phyloP scores from a whole-genome alignment of 2,888 invertebrate species.

The Megaustenia siamemsis region DNA sequence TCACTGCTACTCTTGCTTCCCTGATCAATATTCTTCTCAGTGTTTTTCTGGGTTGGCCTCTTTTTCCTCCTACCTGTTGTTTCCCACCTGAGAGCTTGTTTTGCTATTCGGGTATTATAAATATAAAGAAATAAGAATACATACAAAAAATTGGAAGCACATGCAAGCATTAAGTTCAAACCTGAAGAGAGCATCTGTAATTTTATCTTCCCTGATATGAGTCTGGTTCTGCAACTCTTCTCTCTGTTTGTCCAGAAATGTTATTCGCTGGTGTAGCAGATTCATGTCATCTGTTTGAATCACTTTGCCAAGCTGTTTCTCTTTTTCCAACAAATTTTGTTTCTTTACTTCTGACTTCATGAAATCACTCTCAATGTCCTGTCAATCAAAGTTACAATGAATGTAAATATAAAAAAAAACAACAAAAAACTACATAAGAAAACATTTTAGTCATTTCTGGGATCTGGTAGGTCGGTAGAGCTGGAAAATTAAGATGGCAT shows the following conservation, averaged over 20 bases:
- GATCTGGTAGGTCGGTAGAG: too few relatives aligned
- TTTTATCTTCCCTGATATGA: constrained; percentile 64
- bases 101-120: too few relatives aligned
- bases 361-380: constrained; percentile 76
- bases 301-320: constrained; percentile 65
- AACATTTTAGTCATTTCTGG: too few relatives aligned
- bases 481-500: too few relatives aligned
- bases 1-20: too few relatives aligned
- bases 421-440: too few relatives aligned
- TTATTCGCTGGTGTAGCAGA: constrained; percentile 76
- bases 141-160: not conserved
- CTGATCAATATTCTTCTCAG: too few relatives aligned
- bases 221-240: constrained; percentile 75
- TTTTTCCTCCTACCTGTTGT: too few relatives aligned
- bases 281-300: constrained; percentile 76
- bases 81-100: too few relatives aligned
- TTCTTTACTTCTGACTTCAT: constrained; percentile 69
- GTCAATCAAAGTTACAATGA: constrained; percentile 2
- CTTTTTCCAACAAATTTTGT: constrained; percentile 67
- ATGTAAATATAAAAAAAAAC: not conserved
- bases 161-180: constrained; percentile 27
- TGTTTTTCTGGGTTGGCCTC: too few relatives aligned
- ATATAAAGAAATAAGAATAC: not conserved
- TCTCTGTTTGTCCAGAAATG: constrained; percentile 78
- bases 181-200: constrained; percentile 70